Evolutionary conservation across 2,113 vertebrate species (phyloP).

Genomic region (Equus przewalskii): DNA sequence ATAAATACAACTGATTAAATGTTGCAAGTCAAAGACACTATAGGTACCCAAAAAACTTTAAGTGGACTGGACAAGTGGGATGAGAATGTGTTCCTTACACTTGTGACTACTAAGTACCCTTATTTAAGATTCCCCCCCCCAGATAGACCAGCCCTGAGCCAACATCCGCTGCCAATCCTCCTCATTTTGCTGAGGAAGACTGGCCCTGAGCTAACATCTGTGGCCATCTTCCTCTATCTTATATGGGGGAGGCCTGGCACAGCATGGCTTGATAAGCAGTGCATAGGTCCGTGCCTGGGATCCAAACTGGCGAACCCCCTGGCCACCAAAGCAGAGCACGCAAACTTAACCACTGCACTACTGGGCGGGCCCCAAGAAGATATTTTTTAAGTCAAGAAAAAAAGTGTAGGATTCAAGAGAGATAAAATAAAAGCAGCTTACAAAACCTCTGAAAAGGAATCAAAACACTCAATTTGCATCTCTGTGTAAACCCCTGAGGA

Average conservation of each 20-base stretch:
- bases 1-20: conserved; percentile 40
- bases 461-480: not conserved
- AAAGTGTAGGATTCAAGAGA: not conserved
- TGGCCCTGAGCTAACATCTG: too few relatives aligned
- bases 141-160: too few relatives aligned
- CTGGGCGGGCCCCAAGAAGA: not conserved
- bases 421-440: conserved; percentile 16
- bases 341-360: too few relatives aligned
- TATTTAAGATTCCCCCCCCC: not conserved
- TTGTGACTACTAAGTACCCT: not conserved
- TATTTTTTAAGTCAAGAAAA: not conserved
- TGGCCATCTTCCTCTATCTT: too few relatives aligned
- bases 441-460: conserved; percentile 21
- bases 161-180: too few relatives aligned
- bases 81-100: not conserved
- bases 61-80: not conserved
- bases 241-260: too few relatives aligned
- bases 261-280: too few relatives aligned
- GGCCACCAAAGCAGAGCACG: too few relatives aligned
- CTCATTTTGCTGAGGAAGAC: too few relatives aligned
- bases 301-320: too few relatives aligned
- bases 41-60: not conserved
- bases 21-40: not conserved
- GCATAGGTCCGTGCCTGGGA: too few relatives aligned
- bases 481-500: not conserved